These are phyloP conservation scores for Drosophila kikkawai DNA, from an alignment of 1,140 invertebrate genomes.

Conservation along the genomic window DNA sequence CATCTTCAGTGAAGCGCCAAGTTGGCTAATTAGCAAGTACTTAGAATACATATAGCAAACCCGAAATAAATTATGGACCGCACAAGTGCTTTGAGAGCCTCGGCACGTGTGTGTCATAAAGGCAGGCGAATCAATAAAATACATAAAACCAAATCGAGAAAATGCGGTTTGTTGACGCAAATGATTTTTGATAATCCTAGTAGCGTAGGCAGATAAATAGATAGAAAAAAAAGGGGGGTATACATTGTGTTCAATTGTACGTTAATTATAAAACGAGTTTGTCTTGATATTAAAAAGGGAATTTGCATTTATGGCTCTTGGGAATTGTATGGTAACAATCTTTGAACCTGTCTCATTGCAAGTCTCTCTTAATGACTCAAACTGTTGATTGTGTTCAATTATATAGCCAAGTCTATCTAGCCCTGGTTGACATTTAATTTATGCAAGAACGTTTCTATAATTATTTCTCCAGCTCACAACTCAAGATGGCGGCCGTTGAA, in stretches of 20 bases:
- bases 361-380: background rate
- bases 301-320: background rate
- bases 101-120: slow-evolving; percentile 76
- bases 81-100: slow-evolving; percentile 52
- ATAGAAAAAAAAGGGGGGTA: background rate
- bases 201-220: slow-evolving; percentile 9
- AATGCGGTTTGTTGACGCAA: slow-evolving; percentile 71
- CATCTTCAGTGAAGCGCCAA: slow-evolving; percentile 43
- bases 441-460: slow-evolving; percentile 10
- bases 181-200: slow-evolving; percentile 43
- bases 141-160: slow-evolving; percentile 70
- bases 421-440: slow-evolving; percentile 1
- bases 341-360: background rate
- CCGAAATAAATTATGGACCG: slow-evolving; percentile 48
- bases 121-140: slow-evolving; percentile 72
- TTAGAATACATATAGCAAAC: slow-evolving; percentile 41
- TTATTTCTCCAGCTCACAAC: slow-evolving; percentile 20
- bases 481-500: slow-evolving; percentile 85
- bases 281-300: slow-evolving; percentile 3
- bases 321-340: background rate
- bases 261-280: slow-evolving; percentile 13
- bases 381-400: background rate
- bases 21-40: slow-evolving; percentile 40
- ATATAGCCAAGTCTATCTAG: background rate
- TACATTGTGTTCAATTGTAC: background rate